phyloP scores from a whole-genome alignment of 2,797 vertebrate genomes.

The Tauraco hartlaubi region DNA sequence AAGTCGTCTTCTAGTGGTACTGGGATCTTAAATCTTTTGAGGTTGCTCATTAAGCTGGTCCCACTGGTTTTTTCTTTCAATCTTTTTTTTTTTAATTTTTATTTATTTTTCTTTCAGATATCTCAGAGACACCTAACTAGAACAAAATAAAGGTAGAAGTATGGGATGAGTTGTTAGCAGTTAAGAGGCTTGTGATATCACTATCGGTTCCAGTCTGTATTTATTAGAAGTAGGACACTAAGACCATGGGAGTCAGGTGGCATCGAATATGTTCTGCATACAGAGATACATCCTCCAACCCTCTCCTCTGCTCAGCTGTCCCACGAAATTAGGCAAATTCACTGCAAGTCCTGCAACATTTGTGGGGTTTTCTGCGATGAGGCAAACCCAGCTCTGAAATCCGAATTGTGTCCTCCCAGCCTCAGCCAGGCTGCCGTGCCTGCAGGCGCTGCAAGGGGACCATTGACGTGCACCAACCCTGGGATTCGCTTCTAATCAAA shows the following conservation, averaged over 20 bases:
- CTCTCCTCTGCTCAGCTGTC: neutral
- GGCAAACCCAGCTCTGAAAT: neutral
- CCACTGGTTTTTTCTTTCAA: neutral
- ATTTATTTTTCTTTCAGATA: neutral
- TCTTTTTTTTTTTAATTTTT: neutral
- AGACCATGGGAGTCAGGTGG: neutral
- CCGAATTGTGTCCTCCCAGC: neutral
- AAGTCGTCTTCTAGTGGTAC: neutral
- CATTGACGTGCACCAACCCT: rapidly evolving
- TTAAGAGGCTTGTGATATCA: neutral
- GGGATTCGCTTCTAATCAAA: neutral
- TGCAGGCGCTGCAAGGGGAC: neutral
- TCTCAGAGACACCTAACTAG: neutral
- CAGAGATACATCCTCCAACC: neutral
- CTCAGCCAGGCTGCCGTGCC: neutral
- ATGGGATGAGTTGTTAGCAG: neutral
- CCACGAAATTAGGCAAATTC: neutral
- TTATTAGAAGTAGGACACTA: neutral
- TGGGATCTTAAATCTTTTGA: neutral
- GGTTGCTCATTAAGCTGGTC: neutral
- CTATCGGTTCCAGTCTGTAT: neutral
- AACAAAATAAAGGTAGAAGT: neutral
- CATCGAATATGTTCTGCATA: neutral
- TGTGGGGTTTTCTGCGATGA: neutral
- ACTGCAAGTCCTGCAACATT: neutral